Evolutionary conservation across 2,888 invertebrate species (phyloP), one percentile per base, ranked within the genome.

Genomic region (Sarcophaga rosellei): DNA sequence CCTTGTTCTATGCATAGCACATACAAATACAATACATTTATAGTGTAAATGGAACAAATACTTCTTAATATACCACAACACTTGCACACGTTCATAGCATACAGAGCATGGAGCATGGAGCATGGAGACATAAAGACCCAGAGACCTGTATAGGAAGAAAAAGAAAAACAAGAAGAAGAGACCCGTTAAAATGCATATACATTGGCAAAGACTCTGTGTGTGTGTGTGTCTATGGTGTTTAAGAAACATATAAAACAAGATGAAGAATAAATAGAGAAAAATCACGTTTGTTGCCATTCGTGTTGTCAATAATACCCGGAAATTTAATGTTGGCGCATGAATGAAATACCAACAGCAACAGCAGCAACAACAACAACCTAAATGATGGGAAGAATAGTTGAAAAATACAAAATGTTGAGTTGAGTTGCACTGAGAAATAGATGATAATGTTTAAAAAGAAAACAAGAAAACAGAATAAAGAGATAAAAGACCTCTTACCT

Each of bases 241-340:
- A 53, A 68, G 53, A 25, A 79, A 78, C 23, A 74, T 63, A 78
- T 77, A 76, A 74, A 74, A 74, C 69, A 59, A 81, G 72, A 77
- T 81, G 17, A 70, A 74, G 69, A 47, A 63, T 70, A 81, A 85
- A 76, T 75, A 75, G 57, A 74, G 85, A 75, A 85, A 82, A 86
- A 86, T 76, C 82, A 86, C 82, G 85, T 86, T 85, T 86, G 79
- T 72, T 86, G 75, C 68, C 76, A 73, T 79, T 86, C 85, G 85
- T 86, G 85, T 73, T 82, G 85, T 86, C 85, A 86, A 82, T 82
- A 82, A 82, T 82, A 86, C 76, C 82, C 75, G 85, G 82, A 86
- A 86, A 86, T 86, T 86, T 86, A 86, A 82, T 79, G 82, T 76
- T 68, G 72, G 62, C 62, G 72, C 82, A 82, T 79, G 75, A 68